Conservation (phyloP, 2,888 invertebrate genomes). For the Scrobipalpa costella region DNA sequence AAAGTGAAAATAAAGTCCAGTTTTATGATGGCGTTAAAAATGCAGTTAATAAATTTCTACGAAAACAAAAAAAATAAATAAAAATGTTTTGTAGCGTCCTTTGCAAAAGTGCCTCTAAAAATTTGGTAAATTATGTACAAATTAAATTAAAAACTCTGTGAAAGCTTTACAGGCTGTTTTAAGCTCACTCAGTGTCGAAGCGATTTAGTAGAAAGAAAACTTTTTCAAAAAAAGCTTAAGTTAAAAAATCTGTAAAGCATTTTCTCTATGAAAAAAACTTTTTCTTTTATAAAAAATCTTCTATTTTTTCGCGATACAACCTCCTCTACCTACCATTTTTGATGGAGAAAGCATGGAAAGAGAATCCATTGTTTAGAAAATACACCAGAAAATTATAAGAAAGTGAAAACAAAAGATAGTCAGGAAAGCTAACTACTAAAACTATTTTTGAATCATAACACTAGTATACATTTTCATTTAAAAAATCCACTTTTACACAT, state of each 20-base stretch:
- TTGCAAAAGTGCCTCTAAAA: conserved; percentile 23
- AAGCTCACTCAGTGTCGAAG: conserved; percentile 36
- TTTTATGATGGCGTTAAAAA: conserved; percentile 29
- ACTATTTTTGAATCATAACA: conserved; percentile 20
- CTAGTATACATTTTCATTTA: background rate
- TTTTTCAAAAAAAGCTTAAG: conserved; percentile 34
- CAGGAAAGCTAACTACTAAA: conserved; percentile 29
- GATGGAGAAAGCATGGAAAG: conserved; percentile 80
- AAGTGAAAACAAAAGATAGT: conserved; percentile 41
- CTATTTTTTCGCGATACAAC: conserved; percentile 76
- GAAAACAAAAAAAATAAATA: conserved; percentile 1
- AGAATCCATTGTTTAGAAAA: conserved; percentile 74
- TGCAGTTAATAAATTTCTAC: conserved; percentile 20
- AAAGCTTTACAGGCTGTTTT: conserved; percentile 30
- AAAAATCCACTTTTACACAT: background rate
- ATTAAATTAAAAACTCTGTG: conserved; percentile 16
- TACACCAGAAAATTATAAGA: conserved; percentile 42
- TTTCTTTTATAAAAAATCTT: conserved; percentile 38
- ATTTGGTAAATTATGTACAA: conserved; percentile 24
- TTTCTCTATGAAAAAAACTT: conserved; percentile 35
- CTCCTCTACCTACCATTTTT: conserved; percentile 80
- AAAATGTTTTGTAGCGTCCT: background rate
- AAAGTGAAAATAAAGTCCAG: conserved; percentile 23
- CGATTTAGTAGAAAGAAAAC: conserved; percentile 36
- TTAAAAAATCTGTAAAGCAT: conserved; percentile 41